Evolutionary conservation across 2,113 vertebrate species (phyloP).

Genomic region (Chaetops frenatus): DNA sequence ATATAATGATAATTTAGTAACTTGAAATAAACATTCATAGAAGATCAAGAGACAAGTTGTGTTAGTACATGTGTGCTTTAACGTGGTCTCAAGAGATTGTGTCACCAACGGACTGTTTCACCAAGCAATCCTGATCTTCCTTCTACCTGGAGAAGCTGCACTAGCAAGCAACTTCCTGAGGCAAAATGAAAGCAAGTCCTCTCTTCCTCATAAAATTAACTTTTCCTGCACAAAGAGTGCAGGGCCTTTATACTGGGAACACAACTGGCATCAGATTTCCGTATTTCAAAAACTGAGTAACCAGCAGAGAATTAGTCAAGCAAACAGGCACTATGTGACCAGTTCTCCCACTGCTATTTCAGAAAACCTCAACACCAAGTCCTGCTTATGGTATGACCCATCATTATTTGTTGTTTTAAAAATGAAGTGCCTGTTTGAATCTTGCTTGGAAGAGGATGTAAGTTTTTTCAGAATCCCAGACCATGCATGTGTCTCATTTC

Average conservation of each 20-base stretch:
- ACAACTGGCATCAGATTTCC: neutral
- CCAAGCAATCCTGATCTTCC: neutral
- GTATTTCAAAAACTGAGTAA: neutral
- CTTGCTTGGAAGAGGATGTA: neutral
- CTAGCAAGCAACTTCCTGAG: neutral
- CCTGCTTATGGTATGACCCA: neutral
- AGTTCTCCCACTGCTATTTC: neutral
- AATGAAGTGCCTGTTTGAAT: neutral
- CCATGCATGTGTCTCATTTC: rapidly evolving
- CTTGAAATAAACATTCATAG: neutral
- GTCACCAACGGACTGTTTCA: neutral
- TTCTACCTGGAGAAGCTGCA: neutral
- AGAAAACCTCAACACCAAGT: neutral
- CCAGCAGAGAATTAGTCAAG: neutral
- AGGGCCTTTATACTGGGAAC: neutral
- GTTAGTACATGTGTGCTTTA: neutral
- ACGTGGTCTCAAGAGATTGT: neutral
- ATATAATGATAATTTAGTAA: neutral
- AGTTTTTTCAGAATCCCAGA: neutral
- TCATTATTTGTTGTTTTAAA: neutral
- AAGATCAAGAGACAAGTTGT: neutral
- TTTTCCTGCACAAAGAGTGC: neutral
- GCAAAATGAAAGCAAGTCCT: neutral
- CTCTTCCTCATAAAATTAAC: neutral
- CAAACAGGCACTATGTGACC: neutral